Percentiles rank a stretch among this genome's conserved stretches.
Evolutionary conservation across 2,888 invertebrate species (phyloP).

Genomic region (Bombyx huttoni): DNA sequence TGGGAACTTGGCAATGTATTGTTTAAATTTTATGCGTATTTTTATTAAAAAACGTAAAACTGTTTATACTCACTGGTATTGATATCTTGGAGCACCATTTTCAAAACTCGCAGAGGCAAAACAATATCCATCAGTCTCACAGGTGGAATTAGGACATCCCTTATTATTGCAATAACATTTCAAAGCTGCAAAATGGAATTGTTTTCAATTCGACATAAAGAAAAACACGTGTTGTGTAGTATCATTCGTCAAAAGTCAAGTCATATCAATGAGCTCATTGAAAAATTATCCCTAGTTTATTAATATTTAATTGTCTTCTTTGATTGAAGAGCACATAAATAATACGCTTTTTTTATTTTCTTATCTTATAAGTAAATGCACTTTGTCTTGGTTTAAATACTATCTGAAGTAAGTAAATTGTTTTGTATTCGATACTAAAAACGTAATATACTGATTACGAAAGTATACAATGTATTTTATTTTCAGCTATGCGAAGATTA

Average conservation of each 20-base stretch:
- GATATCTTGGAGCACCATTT: slow-evolving; percentile 74
- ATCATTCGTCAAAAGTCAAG: too few species aligned
- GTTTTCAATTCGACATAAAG: too few species aligned
- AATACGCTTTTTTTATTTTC: background rate
- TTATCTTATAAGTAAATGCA: background rate
- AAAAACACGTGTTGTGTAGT: too few species aligned
- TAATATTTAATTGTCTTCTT: too few species aligned
- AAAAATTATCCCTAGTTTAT: too few species aligned
- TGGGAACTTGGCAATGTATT: background rate
- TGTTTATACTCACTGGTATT: slow-evolving; percentile 80
- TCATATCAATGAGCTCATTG: too few species aligned
- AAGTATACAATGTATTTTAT: too few species aligned
- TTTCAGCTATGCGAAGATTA: too few species aligned
- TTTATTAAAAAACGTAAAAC: slow-evolving; percentile 4
- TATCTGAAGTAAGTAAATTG: background rate
- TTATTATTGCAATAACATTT: slow-evolving; percentile 92
- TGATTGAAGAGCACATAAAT: too few species aligned
- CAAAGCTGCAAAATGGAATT: slow-evolving; percentile 64
- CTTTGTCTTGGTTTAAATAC: background rate
- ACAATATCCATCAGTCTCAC: slow-evolving; percentile 91
- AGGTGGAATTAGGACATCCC: slow-evolving; percentile 82
- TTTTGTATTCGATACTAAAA: background rate
- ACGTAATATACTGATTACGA: background rate
- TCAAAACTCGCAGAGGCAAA: slow-evolving; percentile 83
- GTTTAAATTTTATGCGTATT: background rate